phyloP scores from a whole-genome alignment of 2,113 vertebrate species.

The Melanostigma gelatinosum region DNA sequence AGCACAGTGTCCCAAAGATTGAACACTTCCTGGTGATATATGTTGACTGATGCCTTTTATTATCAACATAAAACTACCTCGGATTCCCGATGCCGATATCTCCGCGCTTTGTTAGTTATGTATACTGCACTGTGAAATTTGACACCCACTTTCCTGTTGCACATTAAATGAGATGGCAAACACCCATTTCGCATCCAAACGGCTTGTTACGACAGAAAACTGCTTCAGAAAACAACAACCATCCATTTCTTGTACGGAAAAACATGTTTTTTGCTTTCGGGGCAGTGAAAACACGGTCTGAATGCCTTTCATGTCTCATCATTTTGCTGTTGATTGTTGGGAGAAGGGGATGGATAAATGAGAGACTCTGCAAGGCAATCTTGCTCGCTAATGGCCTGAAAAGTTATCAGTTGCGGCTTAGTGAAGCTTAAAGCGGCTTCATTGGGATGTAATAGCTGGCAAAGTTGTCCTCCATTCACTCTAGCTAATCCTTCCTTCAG shows the following conservation, averaged over 20 bases:
- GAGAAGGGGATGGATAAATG: constrained; percentile 65
- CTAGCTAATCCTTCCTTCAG: constrained; percentile 79
- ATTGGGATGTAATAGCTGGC: constrained; percentile 82
- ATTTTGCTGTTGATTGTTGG: constrained; percentile 77
- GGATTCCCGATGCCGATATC: neutral
- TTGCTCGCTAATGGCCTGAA: constrained; percentile 81
- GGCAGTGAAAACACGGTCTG: constrained; percentile 50
- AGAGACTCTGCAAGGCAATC: constrained; percentile 77
- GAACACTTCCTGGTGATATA: neutral
- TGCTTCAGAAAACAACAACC: constrained; percentile 8
- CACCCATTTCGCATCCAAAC: constrained; percentile 32
- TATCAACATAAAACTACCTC: constrained; percentile 23
- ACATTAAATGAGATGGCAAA: constrained; percentile 38
- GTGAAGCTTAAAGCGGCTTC: constrained; percentile 82
- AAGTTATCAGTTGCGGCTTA: constrained; percentile 85
- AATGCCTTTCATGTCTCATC: constrained; percentile 66
- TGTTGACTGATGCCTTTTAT: constrained; percentile 35
- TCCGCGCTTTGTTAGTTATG: constrained; percentile 6
- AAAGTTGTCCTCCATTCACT: constrained; percentile 81
- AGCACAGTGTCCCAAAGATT: neutral
- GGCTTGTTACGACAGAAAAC: constrained; percentile 25
- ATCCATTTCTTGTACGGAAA: constrained; percentile 29
- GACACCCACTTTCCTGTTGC: constrained; percentile 22
- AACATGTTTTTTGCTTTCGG: constrained; percentile 33
- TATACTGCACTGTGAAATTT: constrained; percentile 23